Evolutionary conservation across 2,113 vertebrate species (phyloP).

Genomic region (Pachyramphus minor): DNA sequence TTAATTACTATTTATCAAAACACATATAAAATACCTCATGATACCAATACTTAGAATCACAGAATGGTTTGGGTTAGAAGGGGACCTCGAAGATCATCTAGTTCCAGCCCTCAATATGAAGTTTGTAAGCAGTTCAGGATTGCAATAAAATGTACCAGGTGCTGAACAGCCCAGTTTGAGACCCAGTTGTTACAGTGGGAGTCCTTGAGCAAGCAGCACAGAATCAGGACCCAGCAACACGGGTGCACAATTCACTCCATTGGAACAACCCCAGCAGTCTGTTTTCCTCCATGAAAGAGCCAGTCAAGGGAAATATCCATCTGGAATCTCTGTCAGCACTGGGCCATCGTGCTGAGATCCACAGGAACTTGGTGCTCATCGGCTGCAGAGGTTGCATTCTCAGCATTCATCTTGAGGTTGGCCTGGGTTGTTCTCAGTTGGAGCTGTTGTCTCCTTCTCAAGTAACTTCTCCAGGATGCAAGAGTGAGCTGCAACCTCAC

Average conservation of each 20-base stretch:
- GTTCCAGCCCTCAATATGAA: not conserved
- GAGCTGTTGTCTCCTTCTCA: not conserved
- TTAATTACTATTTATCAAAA: not conserved
- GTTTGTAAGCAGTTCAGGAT: not conserved
- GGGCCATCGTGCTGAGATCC: not conserved
- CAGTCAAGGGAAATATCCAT: not conserved
- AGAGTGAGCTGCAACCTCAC: not conserved
- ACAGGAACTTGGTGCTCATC: rapidly evolving
- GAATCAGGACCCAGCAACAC: not conserved
- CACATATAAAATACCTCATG: rapidly evolving
- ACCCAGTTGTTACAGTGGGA: not conserved
- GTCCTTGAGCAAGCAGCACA: not conserved
- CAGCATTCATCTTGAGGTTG: rapidly evolving
- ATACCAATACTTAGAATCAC: rapidly evolving
- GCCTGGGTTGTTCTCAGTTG: too few relatives aligned
- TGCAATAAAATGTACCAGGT: not conserved
- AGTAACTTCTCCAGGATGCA: not conserved
- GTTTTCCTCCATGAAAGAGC: not conserved
- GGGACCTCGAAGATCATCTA: not conserved
- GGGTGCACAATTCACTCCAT: rapidly evolving
- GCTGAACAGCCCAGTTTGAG: not conserved
- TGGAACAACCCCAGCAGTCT: not conserved
- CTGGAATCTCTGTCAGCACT: not conserved
- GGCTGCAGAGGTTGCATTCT: not conserved
- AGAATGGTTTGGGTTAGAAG: not conserved